These are phyloP conservation scores for Pelochelys cantorii DNA, from an alignment of 2,797 vertebrate species.

Conservation along the genomic window DNA sequence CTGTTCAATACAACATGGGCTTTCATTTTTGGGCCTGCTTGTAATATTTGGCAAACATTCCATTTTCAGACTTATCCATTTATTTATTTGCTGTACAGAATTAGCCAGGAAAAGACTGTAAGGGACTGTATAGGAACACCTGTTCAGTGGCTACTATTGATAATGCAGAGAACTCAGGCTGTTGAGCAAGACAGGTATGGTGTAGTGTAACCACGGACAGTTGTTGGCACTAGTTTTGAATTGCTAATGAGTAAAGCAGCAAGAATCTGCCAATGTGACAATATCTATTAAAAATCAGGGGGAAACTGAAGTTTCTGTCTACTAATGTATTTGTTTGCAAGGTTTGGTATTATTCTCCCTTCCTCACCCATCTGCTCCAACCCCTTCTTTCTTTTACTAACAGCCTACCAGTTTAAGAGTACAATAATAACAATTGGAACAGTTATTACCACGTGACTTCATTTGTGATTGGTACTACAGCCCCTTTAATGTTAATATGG, in stretches of 20 bases:
- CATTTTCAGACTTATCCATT: background rate
- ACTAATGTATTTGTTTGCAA: background rate
- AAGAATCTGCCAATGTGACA: conserved; percentile 7
- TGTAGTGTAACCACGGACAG: background rate
- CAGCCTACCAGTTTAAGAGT: background rate
- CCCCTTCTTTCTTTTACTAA: background rate
- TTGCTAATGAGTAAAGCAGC: background rate
- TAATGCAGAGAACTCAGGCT: conserved; percentile 33
- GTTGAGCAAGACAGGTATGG: background rate
- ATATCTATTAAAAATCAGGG: background rate
- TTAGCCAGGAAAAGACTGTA: background rate
- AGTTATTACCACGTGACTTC: background rate
- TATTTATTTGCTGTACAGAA: background rate
- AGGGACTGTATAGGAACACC: background rate
- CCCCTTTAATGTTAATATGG: background rate
- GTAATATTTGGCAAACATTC: background rate
- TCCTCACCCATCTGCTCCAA: background rate
- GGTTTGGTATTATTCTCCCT: background rate
- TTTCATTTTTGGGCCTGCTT: conserved; percentile 2
- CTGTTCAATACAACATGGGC: conserved; percentile 30
- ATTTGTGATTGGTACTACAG: background rate
- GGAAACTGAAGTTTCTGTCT: background rate
- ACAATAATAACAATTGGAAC: background rate
- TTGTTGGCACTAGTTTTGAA: background rate
- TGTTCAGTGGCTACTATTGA: conserved; percentile 13